Evolutionary conservation across 2,888 invertebrate genomes (phyloP), one percentile per base, ranked within the genome.

Genomic region (Troilus luridus): DNA sequence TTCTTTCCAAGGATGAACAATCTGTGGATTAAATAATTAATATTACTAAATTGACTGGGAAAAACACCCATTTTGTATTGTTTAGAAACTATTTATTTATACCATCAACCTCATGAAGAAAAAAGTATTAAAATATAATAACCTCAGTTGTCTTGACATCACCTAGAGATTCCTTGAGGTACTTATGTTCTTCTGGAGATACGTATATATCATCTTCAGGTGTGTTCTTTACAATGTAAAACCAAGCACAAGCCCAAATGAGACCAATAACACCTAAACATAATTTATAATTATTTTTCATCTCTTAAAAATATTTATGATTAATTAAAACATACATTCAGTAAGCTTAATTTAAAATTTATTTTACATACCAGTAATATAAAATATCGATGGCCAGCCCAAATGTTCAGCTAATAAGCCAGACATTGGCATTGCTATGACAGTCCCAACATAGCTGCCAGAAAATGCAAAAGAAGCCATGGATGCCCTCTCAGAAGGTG

Each of bases 401-500:
- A 96, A 95, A 64, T 96, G 95, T 24, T 96, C 95, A 0, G 97
- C 96, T 90, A 98, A 95, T 59, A 97, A 93, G 0, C 97, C 97
- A 91, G 97, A 97, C 0, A 97, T 94, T 0, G 97, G 97, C 96
- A 98, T 96, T 0, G 98, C 96, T 12, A 98, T 95, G 0, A 98
- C 97, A 0, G 98, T 98, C 54, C 98, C 98, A 0, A 97, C 96
- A 94, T 97, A 97, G 93, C 97, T 97, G 62, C 98, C 98, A 89
- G 97, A 97, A 94, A 97, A 98, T 0, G 97, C 97, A 92, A 98
- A 95, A 0, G 97, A 97, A 0, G 97, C 97, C 91, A 98, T 95
- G 0, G 97, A 95, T 12, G 97, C 97, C 88, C 98, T 95, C 94
- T 98, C 98, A 77, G 96, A 93, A 0, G 96, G 96, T 7, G 98